These are phyloP conservation scores for Biston betularia DNA, from an alignment of 2,888 invertebrate genomes.

Conservation along the genomic window DNA sequence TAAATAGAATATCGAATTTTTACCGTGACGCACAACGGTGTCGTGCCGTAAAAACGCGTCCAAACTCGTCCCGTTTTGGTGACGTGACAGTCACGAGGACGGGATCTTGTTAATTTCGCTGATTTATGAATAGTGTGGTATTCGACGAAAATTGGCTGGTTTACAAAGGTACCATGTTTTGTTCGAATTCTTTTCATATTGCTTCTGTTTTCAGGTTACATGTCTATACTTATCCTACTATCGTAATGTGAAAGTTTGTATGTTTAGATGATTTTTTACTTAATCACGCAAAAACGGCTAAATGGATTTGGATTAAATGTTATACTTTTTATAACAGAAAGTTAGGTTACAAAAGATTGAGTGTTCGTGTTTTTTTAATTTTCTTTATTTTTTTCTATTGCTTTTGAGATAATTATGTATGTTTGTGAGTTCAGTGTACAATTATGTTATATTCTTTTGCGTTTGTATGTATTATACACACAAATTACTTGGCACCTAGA, in stretches of 20 bases:
- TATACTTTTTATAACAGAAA: too few species aligned
- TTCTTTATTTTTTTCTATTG: too few species aligned
- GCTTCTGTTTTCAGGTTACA: neutral
- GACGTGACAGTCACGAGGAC: slow-evolving; percentile 28
- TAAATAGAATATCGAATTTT: neutral
- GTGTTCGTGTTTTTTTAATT: too few species aligned
- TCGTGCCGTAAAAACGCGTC: neutral
- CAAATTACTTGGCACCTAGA: too few species aligned
- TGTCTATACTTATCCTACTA: neutral
- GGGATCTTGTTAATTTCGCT: slow-evolving; percentile 43
- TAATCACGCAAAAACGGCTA: too few species aligned
- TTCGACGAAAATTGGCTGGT: slow-evolving; percentile 27
- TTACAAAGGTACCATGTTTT: slow-evolving; percentile 13
- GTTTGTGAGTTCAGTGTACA: too few species aligned
- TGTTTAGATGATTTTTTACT: too few species aligned
- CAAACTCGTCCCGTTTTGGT: slow-evolving; percentile 14
- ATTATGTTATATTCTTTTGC: neutral
- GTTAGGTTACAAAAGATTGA: too few species aligned
- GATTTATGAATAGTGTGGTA: slow-evolving; percentile 40
- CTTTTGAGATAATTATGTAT: too few species aligned
- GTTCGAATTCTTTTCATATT: slow-evolving; percentile 1
- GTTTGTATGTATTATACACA: neutral
- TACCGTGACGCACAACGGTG: neutral
- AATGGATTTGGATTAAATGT: too few species aligned
- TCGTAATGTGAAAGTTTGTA: too few species aligned